Base-by-base conservation (phyloP, 2,797 vertebrate genomes). In the Falco novaeseelandiae region DNA sequence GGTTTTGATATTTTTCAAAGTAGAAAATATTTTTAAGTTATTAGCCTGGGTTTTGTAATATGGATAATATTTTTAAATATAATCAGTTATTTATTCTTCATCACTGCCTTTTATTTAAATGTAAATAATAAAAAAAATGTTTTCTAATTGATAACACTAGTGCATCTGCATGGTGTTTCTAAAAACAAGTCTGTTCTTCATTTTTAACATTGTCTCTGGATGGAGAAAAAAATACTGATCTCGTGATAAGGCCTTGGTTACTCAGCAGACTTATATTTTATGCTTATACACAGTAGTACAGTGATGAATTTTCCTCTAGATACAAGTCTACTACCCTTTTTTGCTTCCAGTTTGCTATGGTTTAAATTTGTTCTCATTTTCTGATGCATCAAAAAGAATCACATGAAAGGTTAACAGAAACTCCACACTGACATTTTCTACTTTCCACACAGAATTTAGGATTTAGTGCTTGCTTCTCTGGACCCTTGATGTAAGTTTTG, bases 291-390 rank as follows among this genome's bases (percentile, higher is more conserved):
- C 25, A 79, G 14, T 36, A 61, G 4, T 16, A 62, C 14, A 66
- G 12, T 51, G 19, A 42, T 13, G 1, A 13, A n/a, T 42, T 51
- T 92, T 62, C 10, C 23, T 52, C 74, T 52, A 61, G 19, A 44
- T 46, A 36, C 0, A 2, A 5, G 5, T 30, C 7, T 20, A 12
- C 17, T 57, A 48, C 26, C 20, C 3, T 49, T 17, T 6, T 66
- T 22, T 66, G 6, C 22, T 80, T 61, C 19, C 26, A 48, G 22
- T 12, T 71, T 4, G 46, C 12, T 18, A n/a, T 3, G 0, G 0
- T 36, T 51, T 51, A 36, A 36, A 46, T 9, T 80, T 83, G 5
- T 42, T 90, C 8, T 59, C 6, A 30, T 70, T 59, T 67, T 69
- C 18, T 55, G 16, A 89, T 57, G 6, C 2, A 51, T 80, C 42